A percentile compares a stretch with the other conserved stretches of the same genome.
Conservation (phyloP, 2,888 invertebrate species). For the Erebia ligea region DNA sequence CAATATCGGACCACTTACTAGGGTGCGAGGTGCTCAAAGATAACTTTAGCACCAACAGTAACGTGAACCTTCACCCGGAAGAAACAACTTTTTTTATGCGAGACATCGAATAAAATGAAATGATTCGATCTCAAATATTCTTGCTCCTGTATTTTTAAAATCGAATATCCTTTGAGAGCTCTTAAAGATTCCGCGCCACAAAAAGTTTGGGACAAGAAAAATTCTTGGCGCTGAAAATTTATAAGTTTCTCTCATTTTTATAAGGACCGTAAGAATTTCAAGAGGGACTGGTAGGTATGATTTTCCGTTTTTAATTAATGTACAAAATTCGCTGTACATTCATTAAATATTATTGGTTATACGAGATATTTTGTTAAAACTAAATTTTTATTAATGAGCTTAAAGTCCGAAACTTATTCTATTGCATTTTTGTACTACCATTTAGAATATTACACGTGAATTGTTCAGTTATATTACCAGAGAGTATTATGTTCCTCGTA, state of each 20-base stretch:
- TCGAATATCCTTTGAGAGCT: slow-evolving; percentile 29
- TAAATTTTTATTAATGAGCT: too few relatives aligned
- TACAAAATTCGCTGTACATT: slow-evolving; percentile 3
- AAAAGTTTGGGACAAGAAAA: slow-evolving; percentile 21
- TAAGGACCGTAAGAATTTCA: slow-evolving; percentile 17
- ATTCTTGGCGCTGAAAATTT: slow-evolving; percentile 22
- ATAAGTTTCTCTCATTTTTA: slow-evolving; percentile 23
- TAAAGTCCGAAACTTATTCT: too few relatives aligned
- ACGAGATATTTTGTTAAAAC: background rate
- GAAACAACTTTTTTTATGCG: slow-evolving; percentile 40
- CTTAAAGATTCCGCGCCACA: slow-evolving; percentile 25
- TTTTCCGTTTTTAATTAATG: slow-evolving; percentile 19
- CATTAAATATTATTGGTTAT: background rate
- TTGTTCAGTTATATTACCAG: too few relatives aligned
- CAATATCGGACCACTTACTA: slow-evolving; percentile 37
- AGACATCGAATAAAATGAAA: slow-evolving; percentile 40
- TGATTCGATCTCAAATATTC: slow-evolving; percentile 34
- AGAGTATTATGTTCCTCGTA: too few relatives aligned
- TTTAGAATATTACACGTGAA: too few relatives aligned
- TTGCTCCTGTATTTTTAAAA: slow-evolving; percentile 34
- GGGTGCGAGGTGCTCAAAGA: slow-evolving; percentile 33
- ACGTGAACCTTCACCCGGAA: slow-evolving; percentile 38
- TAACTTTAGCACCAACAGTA: slow-evolving; percentile 38
- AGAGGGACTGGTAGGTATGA: slow-evolving; percentile 3
- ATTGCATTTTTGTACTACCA: too few relatives aligned